phyloP scores from a whole-genome alignment of 2,797 vertebrate genomes.

The Bovichtus diacanthus region DNA sequence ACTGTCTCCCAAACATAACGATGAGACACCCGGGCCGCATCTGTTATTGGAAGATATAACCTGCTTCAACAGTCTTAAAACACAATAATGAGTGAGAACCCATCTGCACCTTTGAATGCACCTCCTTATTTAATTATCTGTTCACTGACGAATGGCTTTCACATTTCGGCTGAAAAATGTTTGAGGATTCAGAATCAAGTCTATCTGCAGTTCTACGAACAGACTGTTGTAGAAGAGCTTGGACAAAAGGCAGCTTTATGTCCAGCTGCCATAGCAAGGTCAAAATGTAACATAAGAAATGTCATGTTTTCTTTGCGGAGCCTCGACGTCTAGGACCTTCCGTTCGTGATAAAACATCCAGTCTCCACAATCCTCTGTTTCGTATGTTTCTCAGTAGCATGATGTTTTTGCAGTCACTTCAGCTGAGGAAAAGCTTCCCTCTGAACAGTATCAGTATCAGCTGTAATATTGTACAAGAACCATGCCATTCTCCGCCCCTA shows the following conservation, averaged over 20 bases:
- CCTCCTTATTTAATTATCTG: not conserved
- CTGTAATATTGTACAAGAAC: conserved; percentile 20
- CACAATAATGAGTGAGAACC: not conserved
- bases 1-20: not conserved
- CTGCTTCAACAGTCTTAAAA: not conserved
- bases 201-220: not conserved
- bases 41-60: conserved; percentile 5
- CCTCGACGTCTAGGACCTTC: conserved; percentile 5
- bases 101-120: not conserved
- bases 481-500: conserved; percentile 26
- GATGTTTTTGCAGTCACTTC: conserved; percentile 7
- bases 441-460: not conserved
- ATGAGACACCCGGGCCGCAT: conserved; percentile 12
- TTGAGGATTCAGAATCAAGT: not conserved
- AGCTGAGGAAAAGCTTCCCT: conserved; percentile 10
- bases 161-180: not conserved
- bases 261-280: conserved; percentile 15
- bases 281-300: conserved; percentile 8
- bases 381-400: not conserved
- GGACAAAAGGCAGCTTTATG: conserved; percentile 13
- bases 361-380: not conserved
- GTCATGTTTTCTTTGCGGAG: conserved; percentile 10
- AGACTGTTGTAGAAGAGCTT: not conserved
- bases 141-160: not conserved
- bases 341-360: not conserved